Evolutionary conservation across 2,113 vertebrate species (phyloP), one percentile per base, ranked within the genome.

Genomic region (Cyanistes caeruleus): DNA sequence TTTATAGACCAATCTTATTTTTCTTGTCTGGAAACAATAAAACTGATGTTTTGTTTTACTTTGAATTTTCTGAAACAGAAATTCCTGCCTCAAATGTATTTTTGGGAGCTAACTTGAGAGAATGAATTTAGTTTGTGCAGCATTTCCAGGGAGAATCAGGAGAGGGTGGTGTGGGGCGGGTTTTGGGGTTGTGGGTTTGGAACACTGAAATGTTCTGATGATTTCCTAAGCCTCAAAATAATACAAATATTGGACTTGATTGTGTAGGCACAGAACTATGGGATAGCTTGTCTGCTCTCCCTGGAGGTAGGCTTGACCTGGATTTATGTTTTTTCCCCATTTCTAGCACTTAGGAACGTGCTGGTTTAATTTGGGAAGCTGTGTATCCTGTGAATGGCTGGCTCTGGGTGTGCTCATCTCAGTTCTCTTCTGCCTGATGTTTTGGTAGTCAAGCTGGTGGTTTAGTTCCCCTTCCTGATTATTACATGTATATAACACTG

Each of bases 41-140:
- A 82, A 44, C 0, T 10, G 13, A 15, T 74, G 7, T 37, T 86
- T 63, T 69, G 21, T 77, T 90, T 96, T 94, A 11, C 37, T 52
- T 82, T 35, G n/a, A 81, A 19, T 89, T 84, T 76, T 56, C 41
- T 69, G 77, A 60, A 91, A 64, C 20, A 78, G 60, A 59, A 83
- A 31, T 67, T 87, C 33, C 60, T 91, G 8, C 27, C 52, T 60
- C 31, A 59, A 0, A 28, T 0, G 0, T 59, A 10, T 84, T 93
- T 77, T 6, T 33, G 44, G 33, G 27, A 74, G 13, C 31, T 65
- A 13, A 49, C 15, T 39, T 33, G 25, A 49, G 46, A 41, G 43
- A 78, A 48, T 41, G 4, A 62, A n/a, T 67, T 67, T 20, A 30
- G 10, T 58, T 89, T 59, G 44, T 55, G 51, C 16, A 68, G 19